These are phyloP conservation scores for Pterostichus madidus DNA, from an alignment of 2,888 invertebrate species.

Conservation along the genomic window DNA sequence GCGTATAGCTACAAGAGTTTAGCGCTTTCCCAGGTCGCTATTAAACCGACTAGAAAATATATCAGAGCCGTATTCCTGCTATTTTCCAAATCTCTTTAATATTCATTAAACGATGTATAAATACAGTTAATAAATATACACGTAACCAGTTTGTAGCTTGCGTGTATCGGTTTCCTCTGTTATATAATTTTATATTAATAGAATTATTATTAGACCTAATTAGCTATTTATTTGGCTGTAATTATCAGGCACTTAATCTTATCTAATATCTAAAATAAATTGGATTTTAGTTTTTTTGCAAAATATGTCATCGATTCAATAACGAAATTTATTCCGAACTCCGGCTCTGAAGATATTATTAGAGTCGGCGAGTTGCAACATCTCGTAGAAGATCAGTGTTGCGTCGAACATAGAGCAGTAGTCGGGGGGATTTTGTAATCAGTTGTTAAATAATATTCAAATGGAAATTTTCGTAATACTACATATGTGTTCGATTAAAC, in stretches of 20 bases:
- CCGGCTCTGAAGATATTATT: conserved; percentile 57
- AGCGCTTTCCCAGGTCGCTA: not conserved
- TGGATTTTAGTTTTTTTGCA: not conserved
- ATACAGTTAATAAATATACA: not conserved
- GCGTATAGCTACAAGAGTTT: too few relatives aligned
- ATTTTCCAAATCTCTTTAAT: conserved; percentile 2
- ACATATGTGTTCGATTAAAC: conserved; percentile 46
- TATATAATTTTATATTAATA: not conserved
- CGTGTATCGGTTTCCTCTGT: not conserved
- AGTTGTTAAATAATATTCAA: conserved; percentile 40
- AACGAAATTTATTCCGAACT: not conserved
- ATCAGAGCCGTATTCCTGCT: conserved; percentile 17
- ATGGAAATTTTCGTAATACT: conserved; percentile 44
- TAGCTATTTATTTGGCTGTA: too few relatives aligned
- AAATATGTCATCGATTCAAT: not conserved
- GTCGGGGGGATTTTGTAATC: conserved; percentile 38
- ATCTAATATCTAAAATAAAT: conserved; percentile 3
- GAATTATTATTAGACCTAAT: too few relatives aligned
- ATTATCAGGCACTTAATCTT: not conserved
- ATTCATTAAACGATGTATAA: conserved; percentile 4
- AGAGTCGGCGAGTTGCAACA: conserved; percentile 53
- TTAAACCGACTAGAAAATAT: not conserved
- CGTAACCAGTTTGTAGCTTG: not conserved
- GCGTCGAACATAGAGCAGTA: conserved; percentile 48
- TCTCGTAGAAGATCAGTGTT: conserved; percentile 57